phyloP scores from a whole-genome alignment of 30 jellyfish, hydroid and myxozoan species.

The Mastigias papua region DNA sequence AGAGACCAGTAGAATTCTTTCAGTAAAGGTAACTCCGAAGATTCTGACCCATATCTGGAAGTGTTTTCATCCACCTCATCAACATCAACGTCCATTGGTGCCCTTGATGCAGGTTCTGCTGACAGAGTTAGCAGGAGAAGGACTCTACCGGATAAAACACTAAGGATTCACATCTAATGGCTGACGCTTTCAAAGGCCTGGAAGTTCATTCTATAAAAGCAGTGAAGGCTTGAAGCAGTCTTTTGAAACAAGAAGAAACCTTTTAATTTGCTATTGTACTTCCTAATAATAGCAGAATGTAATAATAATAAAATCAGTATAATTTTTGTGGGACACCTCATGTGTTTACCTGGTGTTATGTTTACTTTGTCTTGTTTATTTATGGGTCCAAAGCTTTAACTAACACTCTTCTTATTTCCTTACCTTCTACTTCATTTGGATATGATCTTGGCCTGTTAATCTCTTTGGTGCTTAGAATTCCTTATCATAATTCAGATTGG shows the following conservation, averaged over 20 bases:
- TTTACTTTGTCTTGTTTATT: conserved; percentile 8
- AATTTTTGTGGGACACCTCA: neutral
- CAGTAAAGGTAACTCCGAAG: conserved; percentile 8
- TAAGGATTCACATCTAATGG: conserved; percentile 4
- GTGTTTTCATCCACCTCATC: conserved; percentile 10
- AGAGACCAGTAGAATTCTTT: neutral
- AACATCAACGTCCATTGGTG: conserved; percentile 17
- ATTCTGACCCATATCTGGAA: conserved; percentile 7
- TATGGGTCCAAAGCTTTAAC: conserved; percentile 17
- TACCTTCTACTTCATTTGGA: conserved; percentile 29
- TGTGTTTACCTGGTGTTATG: neutral
- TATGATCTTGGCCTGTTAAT: conserved; percentile 17
- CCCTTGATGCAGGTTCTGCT: conserved; percentile 11
- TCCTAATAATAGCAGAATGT: neutral
- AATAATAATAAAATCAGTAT: too few species aligned
- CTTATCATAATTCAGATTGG: too few species aligned
- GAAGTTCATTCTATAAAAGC: too few species aligned
- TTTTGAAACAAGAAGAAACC: conserved; percentile 14
- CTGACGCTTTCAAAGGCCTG: too few species aligned
- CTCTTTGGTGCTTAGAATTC: conserved; percentile 42
- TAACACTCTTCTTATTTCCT: conserved; percentile 33
- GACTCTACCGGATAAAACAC: conserved; percentile 40
- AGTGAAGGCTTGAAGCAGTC: conserved; percentile 5
- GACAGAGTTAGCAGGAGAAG: conserved; percentile 34
- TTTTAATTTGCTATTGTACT: neutral